phyloP scores from a whole-genome alignment of 2,888 invertebrate genomes.

The Fragum whitleyi region DNA sequence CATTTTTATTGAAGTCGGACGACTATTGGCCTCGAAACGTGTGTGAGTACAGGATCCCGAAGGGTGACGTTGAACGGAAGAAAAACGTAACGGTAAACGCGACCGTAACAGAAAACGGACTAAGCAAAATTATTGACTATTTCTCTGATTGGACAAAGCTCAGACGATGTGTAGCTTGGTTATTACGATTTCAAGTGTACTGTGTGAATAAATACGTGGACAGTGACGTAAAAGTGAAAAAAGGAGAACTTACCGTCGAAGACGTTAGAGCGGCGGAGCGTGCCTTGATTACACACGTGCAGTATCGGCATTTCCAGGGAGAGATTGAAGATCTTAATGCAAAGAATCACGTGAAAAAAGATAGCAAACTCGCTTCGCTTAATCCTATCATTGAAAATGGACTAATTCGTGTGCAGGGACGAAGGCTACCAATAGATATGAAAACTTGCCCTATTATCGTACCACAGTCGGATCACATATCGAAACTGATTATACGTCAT shows the following conservation, averaged over 20 bases:
- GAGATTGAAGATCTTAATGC: background rate
- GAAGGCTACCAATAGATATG: background rate
- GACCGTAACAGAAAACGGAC: too few species aligned
- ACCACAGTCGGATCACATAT: constrained; percentile 32
- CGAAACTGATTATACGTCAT: constrained; percentile 23
- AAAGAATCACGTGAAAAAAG: background rate
- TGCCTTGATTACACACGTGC: too few species aligned
- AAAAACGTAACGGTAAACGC: too few species aligned
- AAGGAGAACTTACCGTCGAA: background rate
- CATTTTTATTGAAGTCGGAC: constrained; percentile 19
- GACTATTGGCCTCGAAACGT: background rate
- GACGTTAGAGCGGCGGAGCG: background rate
- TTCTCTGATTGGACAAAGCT: constrained; percentile 40
- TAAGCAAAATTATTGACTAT: too few species aligned
- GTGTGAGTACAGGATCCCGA: background rate
- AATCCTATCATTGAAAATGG: constrained; percentile 1
- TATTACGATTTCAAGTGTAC: constrained; percentile 13
- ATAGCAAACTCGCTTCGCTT: too few species aligned
- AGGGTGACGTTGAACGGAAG: too few species aligned
- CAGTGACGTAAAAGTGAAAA: background rate
- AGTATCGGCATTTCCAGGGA: too few species aligned
- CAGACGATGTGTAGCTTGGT: constrained; percentile 30
- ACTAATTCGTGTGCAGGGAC: constrained; percentile 1
- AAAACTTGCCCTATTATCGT: constrained; percentile 28
- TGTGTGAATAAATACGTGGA: constrained; percentile 12